These are phyloP conservation scores for Medauroidea extradentata DNA, from an alignment of 1,140 invertebrate genomes.

Conservation along the genomic window DNA sequence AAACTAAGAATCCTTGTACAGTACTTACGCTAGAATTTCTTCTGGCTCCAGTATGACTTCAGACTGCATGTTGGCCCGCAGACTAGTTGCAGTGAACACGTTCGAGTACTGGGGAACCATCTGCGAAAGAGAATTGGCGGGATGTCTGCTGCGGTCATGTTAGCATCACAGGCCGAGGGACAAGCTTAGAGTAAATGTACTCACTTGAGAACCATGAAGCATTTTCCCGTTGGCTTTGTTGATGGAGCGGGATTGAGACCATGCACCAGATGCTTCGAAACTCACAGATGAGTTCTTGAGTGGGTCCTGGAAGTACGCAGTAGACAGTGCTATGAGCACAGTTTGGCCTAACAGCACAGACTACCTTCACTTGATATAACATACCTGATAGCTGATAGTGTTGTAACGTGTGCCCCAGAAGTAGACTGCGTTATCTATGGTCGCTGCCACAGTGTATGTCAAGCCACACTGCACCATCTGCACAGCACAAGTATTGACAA, in stretches of 20 bases:
- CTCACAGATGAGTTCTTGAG: constrained; percentile 16
- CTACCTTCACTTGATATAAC: not conserved
- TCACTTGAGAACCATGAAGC: not conserved
- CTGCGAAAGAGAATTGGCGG: not conserved
- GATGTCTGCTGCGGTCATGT: too few relatives aligned
- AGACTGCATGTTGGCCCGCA: constrained; percentile 26
- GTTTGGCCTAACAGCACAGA: constrained; percentile 16
- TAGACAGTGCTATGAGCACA: too few relatives aligned
- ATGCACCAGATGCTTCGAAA: not conserved
- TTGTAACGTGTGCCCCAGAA: constrained; percentile 61
- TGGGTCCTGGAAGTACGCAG: not conserved
- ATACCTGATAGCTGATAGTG: constrained; percentile 33
- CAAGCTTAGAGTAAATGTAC: not conserved
- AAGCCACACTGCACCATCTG: constrained; percentile 59
- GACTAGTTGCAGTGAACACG: constrained; percentile 11
- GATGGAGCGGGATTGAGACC: constrained; percentile 13
- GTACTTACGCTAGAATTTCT: constrained; percentile 50
- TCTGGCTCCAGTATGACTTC: constrained; percentile 47
- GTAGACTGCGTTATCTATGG: constrained; percentile 60
- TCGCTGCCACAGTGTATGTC: constrained; percentile 60
- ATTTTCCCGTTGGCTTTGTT: not conserved
- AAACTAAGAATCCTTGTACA: too few relatives aligned
- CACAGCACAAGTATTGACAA: constrained; percentile 22
- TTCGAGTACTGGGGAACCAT: constrained; percentile 7
- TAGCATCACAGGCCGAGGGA: too few relatives aligned